These are phyloP conservation scores for Pelosia muscerda DNA, from an alignment of 2,888 invertebrate species.

Conservation along the genomic window DNA sequence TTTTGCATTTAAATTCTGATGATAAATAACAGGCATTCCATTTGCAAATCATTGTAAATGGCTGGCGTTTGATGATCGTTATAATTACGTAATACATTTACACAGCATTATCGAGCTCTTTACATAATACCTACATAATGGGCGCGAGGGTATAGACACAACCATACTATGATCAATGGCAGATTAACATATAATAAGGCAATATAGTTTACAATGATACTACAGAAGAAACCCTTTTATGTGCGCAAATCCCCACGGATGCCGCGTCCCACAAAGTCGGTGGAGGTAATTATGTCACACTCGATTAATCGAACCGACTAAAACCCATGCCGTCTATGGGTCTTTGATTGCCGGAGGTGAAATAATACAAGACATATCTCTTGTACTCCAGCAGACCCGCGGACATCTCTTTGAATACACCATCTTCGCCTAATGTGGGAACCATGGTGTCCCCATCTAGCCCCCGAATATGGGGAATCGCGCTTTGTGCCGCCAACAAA, in stretches of 20 bases:
- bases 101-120: neutral
- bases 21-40: slow-evolving; percentile 5
- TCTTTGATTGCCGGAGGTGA: no score
- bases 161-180: neutral
- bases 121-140: neutral
- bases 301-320: no score
- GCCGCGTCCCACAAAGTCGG: no score
- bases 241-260: neutral
- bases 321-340: no score
- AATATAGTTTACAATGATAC: neutral
- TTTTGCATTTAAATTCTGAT: slow-evolving; percentile 13
- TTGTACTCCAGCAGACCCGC: no score
- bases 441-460: no score
- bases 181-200: slow-evolving; percentile 1
- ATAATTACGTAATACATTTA: slow-evolving; percentile 7
- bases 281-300: no score
- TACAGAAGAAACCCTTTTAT: neutral
- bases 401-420: no score
- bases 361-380: no score
- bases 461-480: no score
- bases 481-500: no score
- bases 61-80: slow-evolving; percentile 9
- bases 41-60: slow-evolving; percentile 7
- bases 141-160: neutral
- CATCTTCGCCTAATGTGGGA: no score